A percentile compares a stretch with the other conserved stretches of the same genome.
phyloP scores from a whole-genome alignment of 1,140 invertebrate species.

The Drosophila virilis region DNA sequence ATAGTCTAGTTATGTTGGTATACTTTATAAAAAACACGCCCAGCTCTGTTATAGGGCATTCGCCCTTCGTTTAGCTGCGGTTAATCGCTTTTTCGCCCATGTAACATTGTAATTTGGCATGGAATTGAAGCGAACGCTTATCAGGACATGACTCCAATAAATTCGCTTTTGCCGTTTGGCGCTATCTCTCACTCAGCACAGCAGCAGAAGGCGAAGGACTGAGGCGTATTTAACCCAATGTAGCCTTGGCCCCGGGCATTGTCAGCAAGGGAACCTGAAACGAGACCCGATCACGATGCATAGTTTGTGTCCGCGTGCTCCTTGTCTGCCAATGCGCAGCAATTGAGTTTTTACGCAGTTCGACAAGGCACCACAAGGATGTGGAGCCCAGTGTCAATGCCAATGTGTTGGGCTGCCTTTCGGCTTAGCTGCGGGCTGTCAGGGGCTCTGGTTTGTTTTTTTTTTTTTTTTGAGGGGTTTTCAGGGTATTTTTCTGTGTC shows the following conservation, averaged over 20 bases:
- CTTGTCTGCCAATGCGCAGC: constrained; percentile 64
- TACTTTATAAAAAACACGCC: too few species aligned
- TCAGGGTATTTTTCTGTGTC: constrained; percentile 39
- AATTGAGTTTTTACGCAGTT: constrained; percentile 81
- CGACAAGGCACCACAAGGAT: constrained; percentile 50
- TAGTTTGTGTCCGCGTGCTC: constrained; percentile 22
- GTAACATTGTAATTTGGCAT: constrained; percentile 76
- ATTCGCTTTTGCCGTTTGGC: constrained; percentile 64
- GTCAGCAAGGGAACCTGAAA: too few species aligned
- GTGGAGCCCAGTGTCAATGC: constrained; percentile 16
- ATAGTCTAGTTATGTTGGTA: too few species aligned
- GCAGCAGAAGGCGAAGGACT: constrained; percentile 21
- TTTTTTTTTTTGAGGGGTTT: background rate
- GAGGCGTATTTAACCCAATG: constrained; percentile 62
- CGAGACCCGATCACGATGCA: constrained; percentile 7
- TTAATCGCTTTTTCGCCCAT: constrained; percentile 22
- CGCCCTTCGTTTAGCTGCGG: constrained; percentile 4
- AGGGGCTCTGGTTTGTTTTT: constrained; percentile 20
- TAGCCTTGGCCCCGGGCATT: constrained; percentile 29
- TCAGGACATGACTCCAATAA: constrained; percentile 82
- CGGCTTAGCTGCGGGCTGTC: constrained; percentile 38
- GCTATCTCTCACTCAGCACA: constrained; percentile 69
- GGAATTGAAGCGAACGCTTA: constrained; percentile 72
- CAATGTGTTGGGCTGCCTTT: constrained; percentile 21
- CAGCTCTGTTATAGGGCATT: constrained; percentile 18